Evolutionary conservation across 2,797 vertebrate genomes (phyloP).

Genomic region (Lycodopsis pacificus): DNA sequence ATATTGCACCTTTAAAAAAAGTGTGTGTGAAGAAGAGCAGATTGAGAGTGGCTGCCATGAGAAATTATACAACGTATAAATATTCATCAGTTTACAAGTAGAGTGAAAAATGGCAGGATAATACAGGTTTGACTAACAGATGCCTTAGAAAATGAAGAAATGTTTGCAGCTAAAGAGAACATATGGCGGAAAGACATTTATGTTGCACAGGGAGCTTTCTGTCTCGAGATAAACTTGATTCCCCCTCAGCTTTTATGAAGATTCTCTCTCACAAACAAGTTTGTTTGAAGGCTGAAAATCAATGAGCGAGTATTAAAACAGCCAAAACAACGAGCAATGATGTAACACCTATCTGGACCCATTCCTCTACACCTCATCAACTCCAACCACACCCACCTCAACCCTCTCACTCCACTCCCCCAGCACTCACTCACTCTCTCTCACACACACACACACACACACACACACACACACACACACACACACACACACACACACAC

Average conservation of each 20-base stretch:
- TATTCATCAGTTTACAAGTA: not conserved
- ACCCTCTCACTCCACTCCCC: not conserved
- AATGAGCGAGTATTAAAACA: conserved; percentile 3
- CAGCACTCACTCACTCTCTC: no score
- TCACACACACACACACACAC: not conserved
- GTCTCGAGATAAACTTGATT: not conserved
- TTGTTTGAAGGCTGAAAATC: not conserved
- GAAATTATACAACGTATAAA: not conserved
- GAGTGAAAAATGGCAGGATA: not conserved
- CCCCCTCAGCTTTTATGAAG: not conserved
- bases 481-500: conserved; percentile 3
- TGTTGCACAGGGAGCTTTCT: not conserved
- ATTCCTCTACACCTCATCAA: conserved; percentile 25
- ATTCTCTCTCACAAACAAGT: not conserved
- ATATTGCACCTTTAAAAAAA: not conserved
- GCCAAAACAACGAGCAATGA: conserved; percentile 11
- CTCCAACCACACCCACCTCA: not conserved
- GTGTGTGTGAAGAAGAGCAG: not conserved
- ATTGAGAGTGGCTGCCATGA: not conserved
- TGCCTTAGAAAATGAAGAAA: not conserved
- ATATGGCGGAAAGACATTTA: not conserved
- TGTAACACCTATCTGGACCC: conserved; percentile 21
- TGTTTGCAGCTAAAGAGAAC: not conserved
- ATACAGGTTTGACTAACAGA: not conserved
- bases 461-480: not conserved